Conservation (phyloP, 2,888 invertebrate genomes). For the Amblyteles armatorius region DNA sequence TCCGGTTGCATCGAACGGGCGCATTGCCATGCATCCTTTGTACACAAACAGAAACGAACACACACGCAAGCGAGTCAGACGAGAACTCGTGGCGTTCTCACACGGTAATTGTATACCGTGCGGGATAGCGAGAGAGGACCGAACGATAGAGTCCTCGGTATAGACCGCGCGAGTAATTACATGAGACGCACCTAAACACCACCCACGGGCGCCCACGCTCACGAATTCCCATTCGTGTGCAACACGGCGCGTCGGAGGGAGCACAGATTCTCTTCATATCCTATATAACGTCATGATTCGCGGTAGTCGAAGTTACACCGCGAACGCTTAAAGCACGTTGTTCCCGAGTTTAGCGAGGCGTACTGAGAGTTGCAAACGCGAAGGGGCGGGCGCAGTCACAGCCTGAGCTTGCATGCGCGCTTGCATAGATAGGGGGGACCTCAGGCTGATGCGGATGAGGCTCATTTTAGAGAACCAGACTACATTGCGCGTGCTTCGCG, state of each 20-base stretch:
- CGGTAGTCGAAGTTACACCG: slow-evolving; percentile 10
- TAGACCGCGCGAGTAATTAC: slow-evolving; percentile 78
- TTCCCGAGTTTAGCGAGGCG: slow-evolving; percentile 8
- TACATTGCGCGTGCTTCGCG: background rate
- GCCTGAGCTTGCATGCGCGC: slow-evolving; percentile 68
- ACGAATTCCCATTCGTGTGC: slow-evolving; percentile 52
- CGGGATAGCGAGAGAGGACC: slow-evolving; percentile 39
- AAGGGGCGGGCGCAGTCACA: slow-evolving; percentile 55
- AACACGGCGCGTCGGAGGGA: slow-evolving; percentile 13
- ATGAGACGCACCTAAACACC: slow-evolving; percentile 78
- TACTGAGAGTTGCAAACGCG: slow-evolving; percentile 37
- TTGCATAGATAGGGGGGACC: slow-evolving; percentile 12
- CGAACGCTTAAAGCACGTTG: slow-evolving; percentile 21
- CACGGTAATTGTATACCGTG: slow-evolving; percentile 76
- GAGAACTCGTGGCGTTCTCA: slow-evolving; percentile 46
- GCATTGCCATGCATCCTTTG: slow-evolving; percentile 39
- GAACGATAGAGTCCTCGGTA: slow-evolving; percentile 78
- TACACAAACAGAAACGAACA: slow-evolving; percentile 28
- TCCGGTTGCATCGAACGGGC: slow-evolving; percentile 8
- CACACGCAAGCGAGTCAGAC: slow-evolving; percentile 11
- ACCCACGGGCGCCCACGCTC: slow-evolving; percentile 78
- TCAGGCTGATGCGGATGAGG: background rate
- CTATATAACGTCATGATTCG: slow-evolving; percentile 2
- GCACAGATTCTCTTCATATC: slow-evolving; percentile 22
- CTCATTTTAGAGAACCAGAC: background rate